Evolutionary conservation across 2,797 vertebrate species (phyloP).

Genomic region (Pelochelys cantorii): DNA sequence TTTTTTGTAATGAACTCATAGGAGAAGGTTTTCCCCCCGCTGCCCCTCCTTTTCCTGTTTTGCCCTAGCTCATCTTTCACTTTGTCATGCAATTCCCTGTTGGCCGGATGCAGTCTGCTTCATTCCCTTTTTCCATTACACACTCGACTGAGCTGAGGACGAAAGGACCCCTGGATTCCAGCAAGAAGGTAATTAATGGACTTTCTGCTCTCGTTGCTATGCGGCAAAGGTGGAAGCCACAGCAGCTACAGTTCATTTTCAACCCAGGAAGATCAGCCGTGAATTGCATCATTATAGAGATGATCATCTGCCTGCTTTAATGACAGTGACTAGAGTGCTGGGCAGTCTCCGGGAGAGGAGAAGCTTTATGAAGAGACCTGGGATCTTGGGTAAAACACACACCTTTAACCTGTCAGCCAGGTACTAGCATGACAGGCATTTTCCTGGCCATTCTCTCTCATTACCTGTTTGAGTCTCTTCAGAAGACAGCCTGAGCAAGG

Average conservation of each 20-base stretch:
- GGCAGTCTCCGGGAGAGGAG: not conserved
- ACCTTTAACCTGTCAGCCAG: not conserved
- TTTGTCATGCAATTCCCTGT: constrained; percentile 77
- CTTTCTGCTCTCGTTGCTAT: constrained; percentile 81
- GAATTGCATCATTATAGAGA: constrained; percentile 47
- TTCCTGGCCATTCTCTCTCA: not conserved
- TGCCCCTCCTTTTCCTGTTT: not conserved
- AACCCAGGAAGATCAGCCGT: constrained; percentile 64
- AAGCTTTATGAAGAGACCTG: not conserved
- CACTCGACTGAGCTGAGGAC: constrained; percentile 88
- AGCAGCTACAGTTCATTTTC: constrained; percentile 61
- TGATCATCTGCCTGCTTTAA: constrained; percentile 37
- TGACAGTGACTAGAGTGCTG: accelerated
- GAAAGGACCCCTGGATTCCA: constrained; percentile 76
- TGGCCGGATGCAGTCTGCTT: constrained; percentile 79
- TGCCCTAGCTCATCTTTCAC: constrained; percentile 67
- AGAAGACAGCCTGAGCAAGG: not conserved
- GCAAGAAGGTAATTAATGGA: constrained; percentile 84
- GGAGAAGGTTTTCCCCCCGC: not conserved
- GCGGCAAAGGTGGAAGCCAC: constrained; percentile 73
- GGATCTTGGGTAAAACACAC: accelerated
- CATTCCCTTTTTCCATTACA: constrained; percentile 91
- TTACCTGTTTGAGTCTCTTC: not conserved
- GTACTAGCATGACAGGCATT: not conserved
- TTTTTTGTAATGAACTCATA: constrained; percentile 68